Evolutionary conservation across 2,113 vertebrate species (phyloP).

Genomic region (Vulpes ferrilata): DNA sequence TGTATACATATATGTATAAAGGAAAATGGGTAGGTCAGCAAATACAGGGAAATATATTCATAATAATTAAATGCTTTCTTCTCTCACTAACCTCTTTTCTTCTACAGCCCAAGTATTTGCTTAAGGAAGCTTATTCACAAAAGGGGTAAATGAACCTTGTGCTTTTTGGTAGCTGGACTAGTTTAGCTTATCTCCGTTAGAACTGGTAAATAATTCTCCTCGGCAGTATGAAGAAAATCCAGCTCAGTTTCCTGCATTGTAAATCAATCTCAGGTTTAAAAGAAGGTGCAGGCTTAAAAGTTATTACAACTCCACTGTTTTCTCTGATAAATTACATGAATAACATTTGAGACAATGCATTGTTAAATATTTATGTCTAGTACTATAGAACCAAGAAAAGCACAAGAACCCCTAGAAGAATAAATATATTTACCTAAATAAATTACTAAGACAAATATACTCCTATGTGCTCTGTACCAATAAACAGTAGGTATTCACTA

Average conservation of each 20-base stretch:
- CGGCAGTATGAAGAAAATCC: slow-evolving; percentile 69
- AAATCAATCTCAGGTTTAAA: slow-evolving; percentile 91
- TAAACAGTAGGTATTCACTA: slow-evolving; percentile 94
- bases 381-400: slow-evolving; percentile 90
- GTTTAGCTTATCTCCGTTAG: neutral
- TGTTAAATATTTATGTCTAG: slow-evolving; percentile 93
- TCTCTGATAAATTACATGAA: slow-evolving; percentile 93
- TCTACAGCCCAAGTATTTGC: slow-evolving; percentile 27
- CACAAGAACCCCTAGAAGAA: slow-evolving; percentile 91
- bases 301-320: slow-evolving; percentile 89
- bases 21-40: slow-evolving; percentile 72
- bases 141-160: neutral
- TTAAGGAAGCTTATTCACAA: slow-evolving; percentile 64
- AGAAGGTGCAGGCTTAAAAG: slow-evolving; percentile 90
- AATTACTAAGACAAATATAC: slow-evolving; percentile 95
- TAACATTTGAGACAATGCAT: slow-evolving; percentile 93
- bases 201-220: slow-evolving; percentile 70
- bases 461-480: slow-evolving; percentile 93
- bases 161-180: slow-evolving; percentile 19
- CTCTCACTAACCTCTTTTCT: slow-evolving; percentile 45
- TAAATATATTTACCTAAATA: slow-evolving; percentile 95
- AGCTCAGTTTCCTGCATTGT: slow-evolving; percentile 80
- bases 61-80: slow-evolving; percentile 77
- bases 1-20: slow-evolving; percentile 71
- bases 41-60: slow-evolving; percentile 72